Evolutionary conservation across 2,797 vertebrate species (phyloP), one percentile per base, ranked within the genome.

Genomic region (Nyctibius grandis): DNA sequence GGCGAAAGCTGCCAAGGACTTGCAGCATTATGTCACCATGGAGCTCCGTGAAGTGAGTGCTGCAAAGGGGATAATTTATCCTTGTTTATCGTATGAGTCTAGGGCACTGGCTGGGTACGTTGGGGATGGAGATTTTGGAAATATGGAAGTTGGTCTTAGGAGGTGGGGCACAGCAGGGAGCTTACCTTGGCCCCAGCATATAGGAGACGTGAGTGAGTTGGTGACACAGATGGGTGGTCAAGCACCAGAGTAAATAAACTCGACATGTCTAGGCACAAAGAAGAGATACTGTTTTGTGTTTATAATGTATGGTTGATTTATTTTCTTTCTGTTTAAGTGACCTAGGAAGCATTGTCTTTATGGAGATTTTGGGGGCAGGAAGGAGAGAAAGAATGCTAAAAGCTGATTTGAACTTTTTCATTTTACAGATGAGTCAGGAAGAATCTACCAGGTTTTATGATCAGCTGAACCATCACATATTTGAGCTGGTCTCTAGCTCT

Each of bases 1-100:
- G 82, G 99, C 99, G 0, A 99, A 99, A 93, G 98, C 99, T 54
- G 99, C 99, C 83, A 99, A 99, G 97, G 99, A 99, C 78, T 98
- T 99, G 82, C 99, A 99, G 94, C 99, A 99, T 93, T 99, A 99
- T 94, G 99, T 99, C 97, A 99, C 99, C 73, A 99, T 99, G 95
- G 99, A 99, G 96, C 99, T 99, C 45, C 98, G 99, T 51, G 99
- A 99, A 98, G 99, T 99, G 95, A 88, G 97, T 42, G 78, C 91
- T 76, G 7, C 23, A 4, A 36, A 8, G 7, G 12, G 51, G 8
- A 17, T 36, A 11, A 1, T 50, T 65, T 28, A 5, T 45, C 36
- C 21, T 15, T 4, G 3, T 29, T 36, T n/a, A 3, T 38, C 8
- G 0, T 26, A 9, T 4, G 57, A 50, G 53, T 20, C 5, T 63